These are phyloP conservation scores for Schizothorax lantsangensis DNA, from an alignment of 2,797 vertebrate genomes.

Conservation along the genomic window DNA sequence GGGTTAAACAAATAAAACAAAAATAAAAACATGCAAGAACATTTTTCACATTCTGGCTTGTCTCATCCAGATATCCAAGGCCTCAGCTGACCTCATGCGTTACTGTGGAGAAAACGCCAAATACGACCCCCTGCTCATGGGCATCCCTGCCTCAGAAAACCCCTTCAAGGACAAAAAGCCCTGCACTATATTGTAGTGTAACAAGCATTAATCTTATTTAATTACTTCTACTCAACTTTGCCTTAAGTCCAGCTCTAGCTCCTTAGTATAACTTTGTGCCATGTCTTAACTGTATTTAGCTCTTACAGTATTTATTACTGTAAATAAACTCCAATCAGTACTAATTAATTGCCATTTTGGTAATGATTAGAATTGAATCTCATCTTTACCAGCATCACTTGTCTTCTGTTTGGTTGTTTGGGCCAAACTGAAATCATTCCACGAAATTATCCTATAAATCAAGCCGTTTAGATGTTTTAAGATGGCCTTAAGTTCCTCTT, in stretches of 20 bases:
- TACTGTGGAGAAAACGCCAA: conserved; percentile 92
- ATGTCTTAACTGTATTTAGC: conserved; percentile 29
- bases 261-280: conserved; percentile 52
- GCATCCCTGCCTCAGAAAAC: conserved; percentile 94
- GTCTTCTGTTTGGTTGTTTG: conserved; percentile 5
- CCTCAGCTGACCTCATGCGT: conserved; percentile 94
- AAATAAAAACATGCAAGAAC: not conserved
- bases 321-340: conserved; percentile 46
- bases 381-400: not conserved
- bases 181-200: conserved; percentile 91
- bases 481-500: not conserved
- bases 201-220: conserved; percentile 50
- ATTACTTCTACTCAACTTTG: conserved; percentile 47
- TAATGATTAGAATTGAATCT: conserved; percentile 3
- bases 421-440: conserved; percentile 36
- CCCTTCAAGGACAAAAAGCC: conserved; percentile 99
- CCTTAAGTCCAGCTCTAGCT: conserved; percentile 44
- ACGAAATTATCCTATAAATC: conserved; percentile 20
- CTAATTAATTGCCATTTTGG: conserved; percentile 41
- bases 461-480: not conserved
- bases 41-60: not conserved
- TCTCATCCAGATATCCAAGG: conserved; percentile 88
- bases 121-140: conserved; percentile 90
- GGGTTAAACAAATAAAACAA: too few relatives aligned
- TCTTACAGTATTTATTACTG: conserved; percentile 52